Conservation (phyloP, 2,113 vertebrate genomes). For the Myrmecophaga tridactyla region DNA sequence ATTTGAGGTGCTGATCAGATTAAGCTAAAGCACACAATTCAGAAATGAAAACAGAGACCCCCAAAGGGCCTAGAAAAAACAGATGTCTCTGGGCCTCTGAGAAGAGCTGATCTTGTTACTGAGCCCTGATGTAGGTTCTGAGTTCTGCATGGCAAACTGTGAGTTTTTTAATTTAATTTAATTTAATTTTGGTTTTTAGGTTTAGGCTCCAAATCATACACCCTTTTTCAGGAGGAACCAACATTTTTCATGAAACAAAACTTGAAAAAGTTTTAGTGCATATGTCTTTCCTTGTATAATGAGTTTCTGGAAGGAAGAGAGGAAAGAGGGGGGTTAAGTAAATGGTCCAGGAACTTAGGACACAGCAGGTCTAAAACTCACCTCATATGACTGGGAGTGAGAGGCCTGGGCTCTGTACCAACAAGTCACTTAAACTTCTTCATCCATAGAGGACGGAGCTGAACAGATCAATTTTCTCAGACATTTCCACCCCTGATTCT, state of each 20-base stretch:
- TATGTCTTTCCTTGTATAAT: background rate
- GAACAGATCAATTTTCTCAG: background rate
- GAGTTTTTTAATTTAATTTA: too few relatives aligned
- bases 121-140: background rate
- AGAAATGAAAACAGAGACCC: conserved; percentile 32
- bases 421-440: background rate
- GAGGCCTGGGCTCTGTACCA: background rate
- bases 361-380: background rate
- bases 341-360: background rate
- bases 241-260: background rate
- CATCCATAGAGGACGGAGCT: background rate
- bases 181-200: background rate
- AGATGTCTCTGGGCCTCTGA: background rate
- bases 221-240: background rate
- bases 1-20: conserved; percentile 31
- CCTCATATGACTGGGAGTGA: background rate
- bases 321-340: background rate
- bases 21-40: conserved; percentile 1
- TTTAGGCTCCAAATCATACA: background rate
- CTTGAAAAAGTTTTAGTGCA: background rate
- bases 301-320: background rate
- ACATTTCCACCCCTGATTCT: background rate
- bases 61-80: background rate
- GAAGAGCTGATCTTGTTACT: background rate
- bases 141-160: background rate